Percentiles rank a stretch among this genome's conserved stretches.
Evolutionary conservation across 2,888 invertebrate species (phyloP).

Genomic region (Ypsolopha scabrella): DNA sequence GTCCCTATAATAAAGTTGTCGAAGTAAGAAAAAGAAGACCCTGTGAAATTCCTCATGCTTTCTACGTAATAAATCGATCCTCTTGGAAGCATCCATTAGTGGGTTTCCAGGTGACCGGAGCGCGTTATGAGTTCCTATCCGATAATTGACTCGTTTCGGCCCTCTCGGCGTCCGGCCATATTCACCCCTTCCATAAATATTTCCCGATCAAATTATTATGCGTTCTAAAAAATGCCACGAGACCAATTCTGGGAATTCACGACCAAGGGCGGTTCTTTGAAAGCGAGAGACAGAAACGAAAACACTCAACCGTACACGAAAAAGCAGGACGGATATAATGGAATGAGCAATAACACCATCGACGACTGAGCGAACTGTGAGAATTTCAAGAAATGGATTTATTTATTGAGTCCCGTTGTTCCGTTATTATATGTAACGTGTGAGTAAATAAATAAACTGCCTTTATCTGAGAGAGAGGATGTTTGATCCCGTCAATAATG

Average conservation of each 20-base stretch:
- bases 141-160: conserved; percentile 62
- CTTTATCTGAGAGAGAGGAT: too few species aligned
- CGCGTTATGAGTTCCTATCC: conserved; percentile 1
- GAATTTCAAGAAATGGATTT: conserved; percentile 65
- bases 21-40: too few species aligned
- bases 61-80: conserved; percentile 50
- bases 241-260: conserved; percentile 55
- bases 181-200: conserved; percentile 64
- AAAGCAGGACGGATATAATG: conserved; percentile 45
- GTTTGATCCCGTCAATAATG: too few species aligned
- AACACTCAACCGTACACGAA: conserved; percentile 11
- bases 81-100: conserved; percentile 52
- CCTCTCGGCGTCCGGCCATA: conserved; percentile 43
- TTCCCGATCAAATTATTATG: conserved; percentile 69
- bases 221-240: conserved; percentile 63
- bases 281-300: conserved; percentile 39
- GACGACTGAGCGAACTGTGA: conserved; percentile 52
- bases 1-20: too few species aligned
- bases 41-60: conserved; percentile 45
- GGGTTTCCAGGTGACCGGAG: conserved; percentile 35
- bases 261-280: conserved; percentile 58
- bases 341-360: conserved; percentile 54
- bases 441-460: conserved; percentile 41
- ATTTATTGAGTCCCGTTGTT: conserved; percentile 61
- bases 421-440: conserved; percentile 48